Base-by-base conservation (phyloP, 2,888 invertebrate genomes). In the Tenthredo mesomela region DNA sequence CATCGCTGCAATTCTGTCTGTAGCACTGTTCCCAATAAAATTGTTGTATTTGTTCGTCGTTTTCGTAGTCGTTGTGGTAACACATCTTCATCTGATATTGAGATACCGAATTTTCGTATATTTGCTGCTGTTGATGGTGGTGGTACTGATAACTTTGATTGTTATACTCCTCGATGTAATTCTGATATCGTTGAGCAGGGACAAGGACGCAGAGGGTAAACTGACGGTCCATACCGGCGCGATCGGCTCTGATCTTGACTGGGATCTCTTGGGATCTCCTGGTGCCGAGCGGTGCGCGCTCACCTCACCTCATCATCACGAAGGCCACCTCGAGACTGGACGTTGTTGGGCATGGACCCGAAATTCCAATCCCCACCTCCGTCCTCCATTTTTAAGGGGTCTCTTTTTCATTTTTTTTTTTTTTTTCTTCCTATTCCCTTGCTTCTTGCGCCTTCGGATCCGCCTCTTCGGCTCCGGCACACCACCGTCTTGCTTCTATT, bases 361-460 rank as follows among this genome's bases (percentile, higher is more conserved):
- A 93, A 93, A 93, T 93, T 93, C 93, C 93, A 87, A 92, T 92
- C 93, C 93, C 92, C 92, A 92, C 93, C 91, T 92, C 89, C 88
- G 89, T 88, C 89, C 89, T 90, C 91, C 92, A 92, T 93, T 93
- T 93, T 93, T 92, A 92, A 93, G 92, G 92, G 92, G 91, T 91
- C 91, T 90, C 90, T 90, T 88, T 89, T 90, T 91, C 92, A 91
- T 91, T 89, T 75, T 84, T 80, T 87, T 86, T 88, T 33, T 33
- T 4, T 37, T 33, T 33, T 33, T 33, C 2, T 37, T 89, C 88
- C 89, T 89, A 89, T 89, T 88, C 88, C 88, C 89, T 89, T 87
- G 88, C 87, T 89, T 89, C 90, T 90, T 89, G 88, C 88, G 87
- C 87, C 87, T 87, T 87, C 88, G 83, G 85, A 80, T 84, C 73